These are phyloP conservation scores for Crenuchus spilurus DNA, from an alignment of 2,797 vertebrate species.

Conservation along the genomic window DNA sequence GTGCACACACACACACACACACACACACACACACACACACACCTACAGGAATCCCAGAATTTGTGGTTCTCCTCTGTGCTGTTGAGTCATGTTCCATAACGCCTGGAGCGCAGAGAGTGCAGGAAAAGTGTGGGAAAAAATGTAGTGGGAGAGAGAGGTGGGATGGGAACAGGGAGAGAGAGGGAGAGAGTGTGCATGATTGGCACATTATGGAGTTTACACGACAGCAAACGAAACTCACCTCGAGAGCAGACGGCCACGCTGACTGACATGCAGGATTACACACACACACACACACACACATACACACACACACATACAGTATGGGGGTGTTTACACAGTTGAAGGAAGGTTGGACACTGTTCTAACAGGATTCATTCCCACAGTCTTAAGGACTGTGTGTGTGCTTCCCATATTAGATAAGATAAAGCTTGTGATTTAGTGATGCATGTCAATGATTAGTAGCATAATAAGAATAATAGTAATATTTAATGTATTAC, in stretches of 20 bases:
- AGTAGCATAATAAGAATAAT: too few relatives aligned
- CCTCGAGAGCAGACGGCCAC: constrained; percentile 63
- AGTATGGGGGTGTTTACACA: constrained; percentile 58
- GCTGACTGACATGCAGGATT: constrained; percentile 65
- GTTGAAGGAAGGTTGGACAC: constrained; percentile 46
- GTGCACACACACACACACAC: too few relatives aligned
- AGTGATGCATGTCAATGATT: too few relatives aligned
- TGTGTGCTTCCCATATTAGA: constrained; percentile 10
- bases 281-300: constrained; percentile 56
- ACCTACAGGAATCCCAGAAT: constrained; percentile 48
- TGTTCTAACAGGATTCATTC: constrained; percentile 74
- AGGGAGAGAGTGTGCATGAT: constrained; percentile 64
- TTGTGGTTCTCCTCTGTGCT: constrained; percentile 48
- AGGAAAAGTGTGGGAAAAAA: constrained; percentile 72
- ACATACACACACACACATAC: constrained; percentile 33
- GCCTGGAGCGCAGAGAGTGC: constrained; percentile 53
- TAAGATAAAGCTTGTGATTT: too few relatives aligned
- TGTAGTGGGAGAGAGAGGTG: constrained; percentile 47
- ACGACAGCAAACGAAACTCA: constrained; percentile 78
- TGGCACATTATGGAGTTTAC: constrained; percentile 55
- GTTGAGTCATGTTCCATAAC: constrained; percentile 59
- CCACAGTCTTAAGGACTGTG: constrained; percentile 57
- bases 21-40: constrained; percentile 19
- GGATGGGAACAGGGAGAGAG: constrained; percentile 30
- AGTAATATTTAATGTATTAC: too few relatives aligned